Evolutionary conservation across 2,797 vertebrate genomes (phyloP), one percentile per base, ranked within the genome.

Genomic region (Arrhamphus sclerolepis): DNA sequence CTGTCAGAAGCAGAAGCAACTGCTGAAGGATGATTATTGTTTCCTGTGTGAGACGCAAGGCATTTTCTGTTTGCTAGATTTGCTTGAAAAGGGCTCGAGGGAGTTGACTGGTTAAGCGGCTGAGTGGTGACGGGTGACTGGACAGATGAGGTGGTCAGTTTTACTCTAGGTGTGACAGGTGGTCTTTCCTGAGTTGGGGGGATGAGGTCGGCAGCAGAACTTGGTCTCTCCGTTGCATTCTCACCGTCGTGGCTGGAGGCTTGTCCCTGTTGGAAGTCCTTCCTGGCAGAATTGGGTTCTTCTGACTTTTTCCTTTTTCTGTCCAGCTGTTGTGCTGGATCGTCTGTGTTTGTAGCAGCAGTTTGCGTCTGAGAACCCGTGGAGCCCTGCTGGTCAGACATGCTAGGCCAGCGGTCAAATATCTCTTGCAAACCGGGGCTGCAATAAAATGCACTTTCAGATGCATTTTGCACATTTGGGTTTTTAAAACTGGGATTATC

Each of bases 371-470:
- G 63, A 48, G 17, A 9, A 17, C 31, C 9, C 47, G 48, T 9
- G 4, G 46, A 42, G 48, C 38, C 62, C n/a, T 76, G 62, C 49
- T 83, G 88, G 51, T 88, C 91, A 49, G 92, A 91, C 83, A 93
- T 91, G 64, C 89, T 95, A 5, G 93, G 88, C 90, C 94, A 96
- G 49, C 91, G 89, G 75, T 98, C 97, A 78, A 99, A 93, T 56
- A 95, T 83, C 31, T 94, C 95, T 66, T 96, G 94, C 67, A 98
- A 79, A 71, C 92, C 95, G 43, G 94, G 94, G 71, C 95, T 98
- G 78, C 97, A 89, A 14, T 90, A 81, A 87, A 94, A 87, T 0
- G 80, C 89, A 64, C 53, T 48, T 43, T 83, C 81, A 48, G 82
- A 66, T 80, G 86, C 79, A 0, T 34, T 52, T 7, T 76, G 75